A percentile compares a stretch with the other conserved stretches of the same genome.
phyloP scores from a whole-genome alignment of 2,888 invertebrate species.

The Drosophila multiciliata region DNA sequence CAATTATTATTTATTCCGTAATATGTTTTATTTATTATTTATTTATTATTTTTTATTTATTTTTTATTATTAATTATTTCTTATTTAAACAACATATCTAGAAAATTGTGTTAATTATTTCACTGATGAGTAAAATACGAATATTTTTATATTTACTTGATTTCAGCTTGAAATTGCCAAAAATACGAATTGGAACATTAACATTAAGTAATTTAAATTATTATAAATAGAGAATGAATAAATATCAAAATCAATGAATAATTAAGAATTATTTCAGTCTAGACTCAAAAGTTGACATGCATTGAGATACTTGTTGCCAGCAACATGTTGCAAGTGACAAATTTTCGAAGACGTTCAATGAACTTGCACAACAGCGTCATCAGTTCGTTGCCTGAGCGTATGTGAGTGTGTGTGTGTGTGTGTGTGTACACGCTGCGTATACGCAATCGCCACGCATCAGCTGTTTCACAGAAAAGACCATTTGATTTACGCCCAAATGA shows the following conservation, averaged over 20 bases:
- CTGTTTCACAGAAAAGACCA: constrained; percentile 61
- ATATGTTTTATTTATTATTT: not conserved
- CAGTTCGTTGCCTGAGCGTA: constrained; percentile 1
- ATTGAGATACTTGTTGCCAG: constrained; percentile 3
- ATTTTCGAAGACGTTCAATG: constrained; percentile 45
- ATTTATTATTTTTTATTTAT: not conserved
- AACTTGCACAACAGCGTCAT: constrained; percentile 29
- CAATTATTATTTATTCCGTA: not conserved
- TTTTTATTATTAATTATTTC: not conserved
- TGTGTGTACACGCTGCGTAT: constrained; percentile 45
- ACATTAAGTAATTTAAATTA: not conserved
- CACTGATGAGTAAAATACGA: too few species aligned
- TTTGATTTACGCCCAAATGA: constrained; percentile 71
- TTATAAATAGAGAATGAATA: not conserved
- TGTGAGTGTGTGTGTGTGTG: not conserved
- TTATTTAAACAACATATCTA: not conserved
- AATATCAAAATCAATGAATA: not conserved
- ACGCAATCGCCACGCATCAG: constrained; percentile 59
- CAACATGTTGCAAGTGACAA: constrained; percentile 35
- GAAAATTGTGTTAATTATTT: not conserved
- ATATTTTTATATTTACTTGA: too few species aligned
- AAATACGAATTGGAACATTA: too few species aligned
- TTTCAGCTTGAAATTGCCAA: too few species aligned
- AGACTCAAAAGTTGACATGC: not conserved
- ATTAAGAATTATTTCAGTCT: not conserved